A percentile compares a stretch with the other conserved stretches of the same genome.
Conservation (phyloP, 2,113 vertebrate species). For the Tetraodon nigroviridis region DNA sequence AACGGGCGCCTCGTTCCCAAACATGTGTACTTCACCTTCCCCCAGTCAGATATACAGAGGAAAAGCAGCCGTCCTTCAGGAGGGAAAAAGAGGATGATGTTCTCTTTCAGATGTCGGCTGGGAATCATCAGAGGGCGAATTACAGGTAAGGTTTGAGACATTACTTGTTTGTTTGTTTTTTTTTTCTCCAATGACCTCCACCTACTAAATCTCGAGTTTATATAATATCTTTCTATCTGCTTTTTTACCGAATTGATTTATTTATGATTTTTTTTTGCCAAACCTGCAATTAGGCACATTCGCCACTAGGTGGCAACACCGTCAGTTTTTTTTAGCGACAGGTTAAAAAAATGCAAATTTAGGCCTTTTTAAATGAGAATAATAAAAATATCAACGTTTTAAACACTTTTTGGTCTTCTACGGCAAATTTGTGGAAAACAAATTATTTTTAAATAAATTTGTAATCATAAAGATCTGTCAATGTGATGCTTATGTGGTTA, state of each 20-base stretch:
- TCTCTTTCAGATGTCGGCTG: slow-evolving; percentile 72
- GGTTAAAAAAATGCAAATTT: neutral
- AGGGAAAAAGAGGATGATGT: slow-evolving; percentile 70
- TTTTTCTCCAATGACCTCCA: neutral
- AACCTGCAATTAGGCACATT: slow-evolving; percentile 20
- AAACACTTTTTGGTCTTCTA: too few relatives aligned
- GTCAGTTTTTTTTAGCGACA: slow-evolving; percentile 22
- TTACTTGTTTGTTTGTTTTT: neutral
- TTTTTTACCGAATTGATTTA: too few relatives aligned
- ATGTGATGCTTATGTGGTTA: neutral
- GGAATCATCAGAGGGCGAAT: slow-evolving; percentile 71
- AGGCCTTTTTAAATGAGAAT: neutral
- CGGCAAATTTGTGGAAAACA: too few relatives aligned
- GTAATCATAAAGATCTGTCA: neutral
- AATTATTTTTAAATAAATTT: too few relatives aligned
- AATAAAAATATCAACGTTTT: neutral
- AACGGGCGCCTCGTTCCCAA: slow-evolving; percentile 51
- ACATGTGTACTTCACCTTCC: slow-evolving; percentile 55
- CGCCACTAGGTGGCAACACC: slow-evolving; percentile 60
- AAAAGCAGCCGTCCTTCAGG: slow-evolving; percentile 51
- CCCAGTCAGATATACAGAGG: slow-evolving; percentile 47
- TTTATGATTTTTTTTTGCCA: neutral
- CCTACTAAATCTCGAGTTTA: neutral
- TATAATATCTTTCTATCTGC: neutral
- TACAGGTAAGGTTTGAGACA: slow-evolving; percentile 59